Evolutionary conservation across 2,797 vertebrate genomes (phyloP).

Genomic region (Oreortyx pictus): DNA sequence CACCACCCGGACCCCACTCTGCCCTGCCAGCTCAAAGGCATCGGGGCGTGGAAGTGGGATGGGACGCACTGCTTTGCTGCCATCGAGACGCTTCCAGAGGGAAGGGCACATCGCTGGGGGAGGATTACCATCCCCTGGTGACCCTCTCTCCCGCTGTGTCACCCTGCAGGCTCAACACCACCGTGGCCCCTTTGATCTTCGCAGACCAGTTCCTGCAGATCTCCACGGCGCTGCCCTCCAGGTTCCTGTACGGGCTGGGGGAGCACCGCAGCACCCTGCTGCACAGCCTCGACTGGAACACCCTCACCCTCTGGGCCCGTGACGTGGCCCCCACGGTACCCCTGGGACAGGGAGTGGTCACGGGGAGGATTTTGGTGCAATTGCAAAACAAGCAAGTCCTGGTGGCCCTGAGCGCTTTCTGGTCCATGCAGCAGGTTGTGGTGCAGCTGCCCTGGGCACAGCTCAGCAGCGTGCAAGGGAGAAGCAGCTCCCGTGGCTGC

Average conservation of each 20-base stretch:
- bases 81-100: background rate
- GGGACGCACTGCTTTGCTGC: background rate
- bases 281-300: conserved; percentile 89
- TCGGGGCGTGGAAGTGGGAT: background rate
- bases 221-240: conserved; percentile 81
- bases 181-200: conserved; percentile 88
- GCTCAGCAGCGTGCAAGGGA: background rate
- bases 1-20: background rate
- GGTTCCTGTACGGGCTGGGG: conserved; percentile 87
- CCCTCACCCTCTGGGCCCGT: conserved; percentile 89
- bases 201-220: conserved; percentile 92
- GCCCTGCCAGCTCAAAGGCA: background rate
- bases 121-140: background rate
- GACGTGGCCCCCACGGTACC: conserved; percentile 79
- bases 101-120: background rate
- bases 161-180: conserved; percentile 83
- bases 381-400: conserved; percentile 21
- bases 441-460: background rate
- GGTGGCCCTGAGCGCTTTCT: background rate
- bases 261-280: conserved; percentile 87
- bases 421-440: conserved; percentile 22
- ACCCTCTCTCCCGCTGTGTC: background rate
- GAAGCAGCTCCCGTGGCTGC: background rate
- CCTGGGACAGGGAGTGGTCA: background rate
- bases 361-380: conserved; percentile 25